Evolutionary conservation across 2,888 invertebrate species (phyloP).

Genomic region (Drosophila mercatorum): DNA sequence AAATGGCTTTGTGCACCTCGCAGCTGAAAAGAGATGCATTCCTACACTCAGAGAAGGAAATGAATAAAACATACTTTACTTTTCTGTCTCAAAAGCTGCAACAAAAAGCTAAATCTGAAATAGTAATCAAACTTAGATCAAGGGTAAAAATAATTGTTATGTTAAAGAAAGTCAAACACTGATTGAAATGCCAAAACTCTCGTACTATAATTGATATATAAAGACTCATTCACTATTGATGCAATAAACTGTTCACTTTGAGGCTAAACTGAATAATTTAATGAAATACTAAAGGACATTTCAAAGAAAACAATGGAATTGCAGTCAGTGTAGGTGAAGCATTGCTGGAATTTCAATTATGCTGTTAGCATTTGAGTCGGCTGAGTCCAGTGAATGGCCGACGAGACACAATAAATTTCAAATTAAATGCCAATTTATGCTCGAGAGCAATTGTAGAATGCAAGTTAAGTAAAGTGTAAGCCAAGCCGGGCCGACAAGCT

Average conservation of each 20-base stretch:
- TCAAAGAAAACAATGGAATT: too few relatives aligned
- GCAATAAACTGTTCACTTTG: not conserved
- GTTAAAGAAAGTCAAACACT: not conserved
- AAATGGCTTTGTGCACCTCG: constrained; percentile 25
- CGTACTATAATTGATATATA: not conserved
- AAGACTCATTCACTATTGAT: not conserved
- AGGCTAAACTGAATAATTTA: not conserved
- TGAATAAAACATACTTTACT: not conserved
- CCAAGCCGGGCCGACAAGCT: not conserved
- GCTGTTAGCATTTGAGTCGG: constrained; percentile 39
- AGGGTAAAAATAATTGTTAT: not conserved
- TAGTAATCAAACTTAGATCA: not conserved
- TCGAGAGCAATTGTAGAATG: constrained; percentile 16
- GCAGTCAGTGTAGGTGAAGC: constrained; percentile 50
- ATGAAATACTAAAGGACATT: not conserved
- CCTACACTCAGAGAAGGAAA: not conserved
- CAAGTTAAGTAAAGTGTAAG: not conserved
- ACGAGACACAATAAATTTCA: constrained; percentile 15
- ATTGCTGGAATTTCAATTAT: constrained; percentile 60
- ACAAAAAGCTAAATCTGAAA: not conserved
- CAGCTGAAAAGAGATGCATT: not conserved
- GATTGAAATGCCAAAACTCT: not conserved
- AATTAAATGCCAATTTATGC: constrained; percentile 46
- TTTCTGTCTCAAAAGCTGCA: not conserved
- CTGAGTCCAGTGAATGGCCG: constrained; percentile 26